Percentiles rank a stretch among this genome's conserved stretches.
These are phyloP conservation scores for Diuraphis noxia DNA, from an alignment of 1,140 invertebrate genomes.

Conservation along the genomic window DNA sequence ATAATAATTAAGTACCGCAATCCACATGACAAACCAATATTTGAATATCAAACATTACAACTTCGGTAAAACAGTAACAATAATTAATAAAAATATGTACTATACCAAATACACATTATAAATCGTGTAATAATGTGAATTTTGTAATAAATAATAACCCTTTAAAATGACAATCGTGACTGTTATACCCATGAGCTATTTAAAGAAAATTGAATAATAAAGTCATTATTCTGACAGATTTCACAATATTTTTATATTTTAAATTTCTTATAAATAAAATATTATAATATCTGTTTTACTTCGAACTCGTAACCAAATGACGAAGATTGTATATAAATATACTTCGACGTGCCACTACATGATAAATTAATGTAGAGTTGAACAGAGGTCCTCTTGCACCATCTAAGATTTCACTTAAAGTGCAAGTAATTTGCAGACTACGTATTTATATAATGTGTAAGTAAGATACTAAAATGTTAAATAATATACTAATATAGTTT, in stretches of 20 bases:
- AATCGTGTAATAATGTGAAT: neutral
- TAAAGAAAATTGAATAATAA: conserved; percentile 16
- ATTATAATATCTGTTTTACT: neutral
- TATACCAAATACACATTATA: neutral
- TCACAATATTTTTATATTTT: neutral
- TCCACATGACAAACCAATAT: too few relatives aligned
- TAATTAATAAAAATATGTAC: neutral
- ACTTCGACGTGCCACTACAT: neutral
- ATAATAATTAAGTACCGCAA: too few relatives aligned
- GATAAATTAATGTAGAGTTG: neutral
- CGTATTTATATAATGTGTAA: neutral
- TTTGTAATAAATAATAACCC: conserved; percentile 36
- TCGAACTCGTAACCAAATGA: neutral
- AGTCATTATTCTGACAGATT: neutral
- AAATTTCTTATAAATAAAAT: neutral
- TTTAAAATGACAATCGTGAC: conserved; percentile 38
- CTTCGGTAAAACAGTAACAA: neutral
- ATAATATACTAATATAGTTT: neutral
- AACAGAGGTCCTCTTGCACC: neutral
- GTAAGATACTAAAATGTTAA: neutral
- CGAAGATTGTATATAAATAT: neutral
- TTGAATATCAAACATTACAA: neutral
- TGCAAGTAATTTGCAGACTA: neutral
- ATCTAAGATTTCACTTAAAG: neutral
- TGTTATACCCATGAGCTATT: conserved; percentile 31